A percentile compares a stretch with the other conserved stretches of the same genome.
Evolutionary conservation across 2,797 vertebrate genomes (phyloP).

Genomic region (Onychomys leucogaster): DNA sequence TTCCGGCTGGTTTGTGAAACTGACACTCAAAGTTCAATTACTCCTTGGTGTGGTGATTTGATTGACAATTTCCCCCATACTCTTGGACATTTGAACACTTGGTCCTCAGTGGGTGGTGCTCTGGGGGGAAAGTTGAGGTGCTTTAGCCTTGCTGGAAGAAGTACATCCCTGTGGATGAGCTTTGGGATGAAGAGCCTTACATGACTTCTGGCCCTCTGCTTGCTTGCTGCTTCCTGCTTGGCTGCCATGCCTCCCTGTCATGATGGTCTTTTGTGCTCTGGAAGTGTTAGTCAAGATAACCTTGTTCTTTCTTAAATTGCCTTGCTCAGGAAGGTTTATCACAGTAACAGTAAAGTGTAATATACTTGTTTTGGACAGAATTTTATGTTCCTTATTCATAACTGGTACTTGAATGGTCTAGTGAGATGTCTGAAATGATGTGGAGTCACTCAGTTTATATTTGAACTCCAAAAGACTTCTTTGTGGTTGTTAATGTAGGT

Average conservation of each 20-base stretch:
- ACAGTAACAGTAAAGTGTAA: neutral
- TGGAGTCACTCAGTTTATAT: neutral
- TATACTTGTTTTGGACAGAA: neutral
- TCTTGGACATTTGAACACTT: neutral
- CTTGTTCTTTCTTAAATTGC: neutral
- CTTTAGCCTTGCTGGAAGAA: neutral
- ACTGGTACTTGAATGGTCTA: neutral
- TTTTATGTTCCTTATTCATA: neutral
- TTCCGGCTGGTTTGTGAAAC: neutral
- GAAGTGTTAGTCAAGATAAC: neutral
- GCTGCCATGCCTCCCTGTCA: neutral
- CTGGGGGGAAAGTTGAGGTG: neutral
- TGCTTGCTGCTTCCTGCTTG: neutral
- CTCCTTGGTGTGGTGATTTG: neutral
- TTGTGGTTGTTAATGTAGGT: neutral
- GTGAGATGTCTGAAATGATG: neutral
- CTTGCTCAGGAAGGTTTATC: neutral
- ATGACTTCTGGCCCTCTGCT: neutral
- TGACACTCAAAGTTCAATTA: neutral
- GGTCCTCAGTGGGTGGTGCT: neutral
- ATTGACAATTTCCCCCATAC: neutral
- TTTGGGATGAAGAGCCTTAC: neutral
- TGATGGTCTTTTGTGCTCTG: no score
- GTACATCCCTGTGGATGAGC: neutral
- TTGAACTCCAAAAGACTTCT: neutral